A percentile compares a stretch with the other conserved stretches of the same genome.
Evolutionary conservation across 2,888 invertebrate genomes (phyloP).

Genomic region (Euplexia lucipara): DNA sequence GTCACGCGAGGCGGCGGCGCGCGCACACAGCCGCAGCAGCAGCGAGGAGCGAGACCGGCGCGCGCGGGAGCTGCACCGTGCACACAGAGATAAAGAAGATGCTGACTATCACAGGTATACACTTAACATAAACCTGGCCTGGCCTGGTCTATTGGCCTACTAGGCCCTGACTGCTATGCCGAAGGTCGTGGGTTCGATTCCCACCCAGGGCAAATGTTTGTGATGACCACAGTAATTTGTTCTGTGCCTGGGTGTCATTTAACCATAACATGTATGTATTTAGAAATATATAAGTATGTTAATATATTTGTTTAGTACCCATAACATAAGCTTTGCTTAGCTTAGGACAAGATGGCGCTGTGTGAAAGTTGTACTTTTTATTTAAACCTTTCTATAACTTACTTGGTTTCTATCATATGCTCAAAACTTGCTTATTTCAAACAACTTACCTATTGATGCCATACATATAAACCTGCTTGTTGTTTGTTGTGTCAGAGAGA

Average conservation of each 20-base stretch:
- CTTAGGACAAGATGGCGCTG: too few species aligned
- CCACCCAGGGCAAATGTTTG: too few species aligned
- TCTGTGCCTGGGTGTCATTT: too few species aligned
- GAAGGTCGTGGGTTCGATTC: too few species aligned
- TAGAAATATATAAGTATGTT: too few species aligned
- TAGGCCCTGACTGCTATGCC: too few species aligned
- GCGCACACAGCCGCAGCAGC: slow-evolving; percentile 74
- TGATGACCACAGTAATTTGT: too few species aligned
- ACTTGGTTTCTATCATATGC: neutral
- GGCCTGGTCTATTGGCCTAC: neutral
- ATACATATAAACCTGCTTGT: neutral
- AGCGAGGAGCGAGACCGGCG: slow-evolving; percentile 73
- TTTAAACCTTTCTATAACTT: too few species aligned
- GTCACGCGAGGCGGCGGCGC: slow-evolving; percentile 4
- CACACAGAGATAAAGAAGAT: slow-evolving; percentile 55
- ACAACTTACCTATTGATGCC: neutral
- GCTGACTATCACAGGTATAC: slow-evolving; percentile 65
- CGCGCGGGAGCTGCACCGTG: slow-evolving; percentile 66
- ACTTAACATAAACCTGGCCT: neutral
- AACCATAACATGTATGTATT: too few species aligned
- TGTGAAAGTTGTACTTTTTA: too few species aligned
- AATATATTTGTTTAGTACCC: too few species aligned
- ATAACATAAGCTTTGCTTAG: too few species aligned
- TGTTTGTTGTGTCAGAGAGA: slow-evolving; percentile 58
- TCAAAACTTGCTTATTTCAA: neutral